phyloP scores from a whole-genome alignment of 2,888 invertebrate species.

The Aleiodes testaceus region DNA sequence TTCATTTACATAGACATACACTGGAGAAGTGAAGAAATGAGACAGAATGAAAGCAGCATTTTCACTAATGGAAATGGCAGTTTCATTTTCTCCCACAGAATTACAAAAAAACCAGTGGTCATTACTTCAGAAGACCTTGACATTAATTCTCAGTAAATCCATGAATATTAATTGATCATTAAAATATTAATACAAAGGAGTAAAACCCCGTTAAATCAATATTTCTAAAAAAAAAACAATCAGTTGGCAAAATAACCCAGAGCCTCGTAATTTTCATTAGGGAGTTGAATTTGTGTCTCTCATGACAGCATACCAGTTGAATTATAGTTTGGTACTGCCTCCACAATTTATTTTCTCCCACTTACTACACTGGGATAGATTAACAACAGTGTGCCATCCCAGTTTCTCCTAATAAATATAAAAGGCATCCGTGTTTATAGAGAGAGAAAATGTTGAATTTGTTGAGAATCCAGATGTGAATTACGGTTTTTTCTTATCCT shows the following conservation, averaged over 20 bases:
- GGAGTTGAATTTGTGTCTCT: too few relatives aligned
- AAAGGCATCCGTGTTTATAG: slow-evolving; percentile 51
- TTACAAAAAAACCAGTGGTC: background rate
- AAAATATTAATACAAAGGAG: too few relatives aligned
- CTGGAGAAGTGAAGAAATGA: background rate
- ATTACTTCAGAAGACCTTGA: too few relatives aligned
- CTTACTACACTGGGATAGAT: slow-evolving; percentile 55
- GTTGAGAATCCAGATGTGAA: slow-evolving; percentile 55
- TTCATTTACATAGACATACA: slow-evolving; percentile 29
- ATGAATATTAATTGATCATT: too few relatives aligned
- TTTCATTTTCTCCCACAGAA: background rate
- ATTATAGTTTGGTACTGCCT: slow-evolving; percentile 40
- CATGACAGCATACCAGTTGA: too few relatives aligned
- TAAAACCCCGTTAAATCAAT: too few relatives aligned
- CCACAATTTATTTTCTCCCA: slow-evolving; percentile 4
- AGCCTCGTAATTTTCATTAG: too few relatives aligned
- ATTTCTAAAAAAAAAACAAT: too few relatives aligned
- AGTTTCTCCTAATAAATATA: slow-evolving; percentile 60
- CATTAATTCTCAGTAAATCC: too few relatives aligned
- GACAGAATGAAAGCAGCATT: background rate
- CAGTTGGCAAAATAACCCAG: too few relatives aligned
- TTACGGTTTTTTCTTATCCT: slow-evolving; percentile 51
- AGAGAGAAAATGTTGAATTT: slow-evolving; percentile 31
- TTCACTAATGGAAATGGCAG: too few relatives aligned
- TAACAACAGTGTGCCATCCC: slow-evolving; percentile 53